These are phyloP conservation scores for Criorhina ranunculi DNA, from an alignment of 2,888 invertebrate species.

Conservation along the genomic window DNA sequence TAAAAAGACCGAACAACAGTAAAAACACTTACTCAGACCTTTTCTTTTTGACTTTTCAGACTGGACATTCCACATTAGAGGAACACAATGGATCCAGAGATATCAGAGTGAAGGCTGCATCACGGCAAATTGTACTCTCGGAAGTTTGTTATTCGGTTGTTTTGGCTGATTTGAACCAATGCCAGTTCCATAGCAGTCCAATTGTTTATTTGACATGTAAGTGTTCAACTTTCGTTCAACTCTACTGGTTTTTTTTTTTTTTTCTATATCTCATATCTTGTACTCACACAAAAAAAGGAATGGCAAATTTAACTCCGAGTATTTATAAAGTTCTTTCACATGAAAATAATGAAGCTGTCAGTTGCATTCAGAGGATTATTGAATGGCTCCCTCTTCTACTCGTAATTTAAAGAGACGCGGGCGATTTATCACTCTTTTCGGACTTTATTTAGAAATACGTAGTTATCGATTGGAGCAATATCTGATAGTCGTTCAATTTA, in stretches of 20 bases:
- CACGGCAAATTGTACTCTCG: no score
- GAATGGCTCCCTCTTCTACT: conserved; percentile 42
- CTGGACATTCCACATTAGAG: no score
- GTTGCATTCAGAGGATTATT: conserved; percentile 57
- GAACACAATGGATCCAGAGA: no score
- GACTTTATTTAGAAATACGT: conserved; percentile 24
- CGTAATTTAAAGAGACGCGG: conserved; percentile 9
- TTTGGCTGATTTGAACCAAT: no score
- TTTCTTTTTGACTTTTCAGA: no score
- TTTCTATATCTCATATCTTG: conserved; percentile 47
- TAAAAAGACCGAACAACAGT: no score
- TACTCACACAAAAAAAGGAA: conserved; percentile 43
- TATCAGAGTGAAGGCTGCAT: no score
- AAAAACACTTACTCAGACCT: no score
- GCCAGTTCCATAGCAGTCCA: no score
- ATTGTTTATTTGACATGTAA: no score
- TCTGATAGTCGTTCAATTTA: conserved; percentile 4
- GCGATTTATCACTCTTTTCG: conserved; percentile 17
- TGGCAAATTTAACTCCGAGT: no score
- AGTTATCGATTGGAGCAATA: conserved; percentile 22
- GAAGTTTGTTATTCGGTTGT: no score
- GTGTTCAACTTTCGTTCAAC: conserved; percentile 27
- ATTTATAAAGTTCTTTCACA: conserved; percentile 25
- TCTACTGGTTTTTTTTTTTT: conserved; percentile 5
- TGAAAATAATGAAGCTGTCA: conserved; percentile 51